phyloP scores from a whole-genome alignment of 2,797 vertebrate species.

The Pangasius larnaudii region DNA sequence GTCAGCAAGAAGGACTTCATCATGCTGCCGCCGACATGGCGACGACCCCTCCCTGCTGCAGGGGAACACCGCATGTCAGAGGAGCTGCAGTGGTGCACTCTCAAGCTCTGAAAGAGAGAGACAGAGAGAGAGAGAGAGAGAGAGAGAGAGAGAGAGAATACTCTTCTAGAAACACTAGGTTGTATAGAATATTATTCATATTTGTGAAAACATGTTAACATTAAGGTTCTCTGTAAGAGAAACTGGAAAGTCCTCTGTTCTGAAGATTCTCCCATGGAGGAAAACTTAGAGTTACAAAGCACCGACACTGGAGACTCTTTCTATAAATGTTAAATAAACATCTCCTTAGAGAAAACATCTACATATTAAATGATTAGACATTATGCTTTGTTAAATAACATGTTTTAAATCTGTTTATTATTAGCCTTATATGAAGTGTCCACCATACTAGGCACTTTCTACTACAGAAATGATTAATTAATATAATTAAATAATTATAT shows the following conservation, averaged over 20 bases:
- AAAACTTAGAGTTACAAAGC: background rate
- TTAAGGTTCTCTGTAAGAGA: background rate
- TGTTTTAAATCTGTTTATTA: background rate
- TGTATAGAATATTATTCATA: background rate
- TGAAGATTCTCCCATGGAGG: background rate
- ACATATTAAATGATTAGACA: background rate
- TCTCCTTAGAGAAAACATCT: background rate
- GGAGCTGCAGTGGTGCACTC: conserved; percentile 5
- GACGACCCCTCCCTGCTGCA: conserved; percentile 21
- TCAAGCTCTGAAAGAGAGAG: background rate
- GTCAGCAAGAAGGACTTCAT: conserved; percentile 39
- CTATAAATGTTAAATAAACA: background rate
- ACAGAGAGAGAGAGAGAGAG: background rate
- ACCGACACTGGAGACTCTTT: background rate
- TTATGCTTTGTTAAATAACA: background rate
- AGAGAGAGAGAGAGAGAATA: conserved; percentile 4
- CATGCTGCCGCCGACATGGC: conserved; percentile 18
- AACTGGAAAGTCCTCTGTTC: background rate
- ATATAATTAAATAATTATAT: too few species aligned
- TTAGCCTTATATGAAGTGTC: background rate
- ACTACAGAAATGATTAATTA: background rate
- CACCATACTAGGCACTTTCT: background rate
- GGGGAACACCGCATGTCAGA: conserved; percentile 24
- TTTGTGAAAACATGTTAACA: background rate
- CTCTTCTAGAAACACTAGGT: background rate